phyloP scores from a whole-genome alignment of 1,140 invertebrate genomes.

The Venturia canescens region DNA sequence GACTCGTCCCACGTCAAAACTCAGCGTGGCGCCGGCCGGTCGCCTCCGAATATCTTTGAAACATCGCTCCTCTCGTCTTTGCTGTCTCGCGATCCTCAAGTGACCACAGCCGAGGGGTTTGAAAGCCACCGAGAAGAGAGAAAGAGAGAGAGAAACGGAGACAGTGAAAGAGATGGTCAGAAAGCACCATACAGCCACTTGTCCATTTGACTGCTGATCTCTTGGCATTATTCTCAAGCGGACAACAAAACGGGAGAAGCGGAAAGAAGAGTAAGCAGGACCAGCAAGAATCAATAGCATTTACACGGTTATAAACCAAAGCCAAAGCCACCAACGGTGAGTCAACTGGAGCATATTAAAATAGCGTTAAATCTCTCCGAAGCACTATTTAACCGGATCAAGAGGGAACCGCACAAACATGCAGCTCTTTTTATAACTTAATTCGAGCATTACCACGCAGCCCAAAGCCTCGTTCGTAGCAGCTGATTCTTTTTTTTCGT shows the following conservation, averaged over 20 bases:
- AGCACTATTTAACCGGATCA: conserved; percentile 31
- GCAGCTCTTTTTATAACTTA: background rate
- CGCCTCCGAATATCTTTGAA: conserved; percentile 35
- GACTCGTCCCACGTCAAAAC: conserved; percentile 76
- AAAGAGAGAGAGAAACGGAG: conserved; percentile 47
- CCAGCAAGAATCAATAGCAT: conserved; percentile 29
- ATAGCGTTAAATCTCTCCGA: conserved; percentile 5
- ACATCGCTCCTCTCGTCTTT: conserved; percentile 26
- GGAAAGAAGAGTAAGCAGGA: conserved; percentile 12
- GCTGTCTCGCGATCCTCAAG: conserved; percentile 40
- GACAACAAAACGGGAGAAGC: conserved; percentile 16
- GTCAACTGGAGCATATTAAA: conserved; percentile 23
- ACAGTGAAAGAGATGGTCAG: conserved; percentile 41
- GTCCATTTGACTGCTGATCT: conserved; percentile 27
- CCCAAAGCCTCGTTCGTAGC: background rate
- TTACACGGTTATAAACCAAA: conserved; percentile 22
- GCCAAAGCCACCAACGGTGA: conserved; percentile 13
- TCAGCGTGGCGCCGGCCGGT: conserved; percentile 72
- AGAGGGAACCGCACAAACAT: background rate
- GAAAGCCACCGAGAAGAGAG: conserved; percentile 39
- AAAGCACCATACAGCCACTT: conserved; percentile 35
- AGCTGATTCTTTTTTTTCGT: background rate
- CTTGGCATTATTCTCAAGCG: conserved; percentile 20
- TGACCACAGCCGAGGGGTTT: conserved; percentile 47
- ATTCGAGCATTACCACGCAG: background rate